Evolutionary conservation across 2,888 invertebrate species (phyloP).

Genomic region (Hydraecia micacea): DNA sequence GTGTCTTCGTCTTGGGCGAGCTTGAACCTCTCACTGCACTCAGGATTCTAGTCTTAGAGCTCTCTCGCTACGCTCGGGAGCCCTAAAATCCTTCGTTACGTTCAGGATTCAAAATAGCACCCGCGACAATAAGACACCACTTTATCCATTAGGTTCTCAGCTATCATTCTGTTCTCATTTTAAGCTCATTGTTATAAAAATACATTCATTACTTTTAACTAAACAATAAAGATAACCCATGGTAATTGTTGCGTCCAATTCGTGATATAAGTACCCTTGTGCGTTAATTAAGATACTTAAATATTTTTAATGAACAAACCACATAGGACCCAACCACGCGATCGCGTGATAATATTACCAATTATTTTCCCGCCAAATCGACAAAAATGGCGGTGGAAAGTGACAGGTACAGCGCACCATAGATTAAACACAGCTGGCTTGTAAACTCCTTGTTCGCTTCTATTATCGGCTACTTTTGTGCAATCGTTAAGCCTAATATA

Average conservation of each 20-base stretch:
- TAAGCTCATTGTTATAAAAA: slow-evolving; percentile 10
- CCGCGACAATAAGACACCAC: no score
- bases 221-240: slow-evolving; percentile 42
- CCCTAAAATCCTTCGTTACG: no score
- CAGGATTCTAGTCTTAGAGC: no score
- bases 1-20: no score
- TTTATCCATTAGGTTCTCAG: slow-evolving; percentile 8
- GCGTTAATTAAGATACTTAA: slow-evolving; percentile 51
- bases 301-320: slow-evolving; percentile 54
- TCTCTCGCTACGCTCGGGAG: no score
- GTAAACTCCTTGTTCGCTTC: slow-evolving; percentile 72
- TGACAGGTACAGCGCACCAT: slow-evolving; percentile 68
- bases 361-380: slow-evolving; percentile 80
- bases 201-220: slow-evolving; percentile 13
- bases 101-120: no score
- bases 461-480: slow-evolving; percentile 77
- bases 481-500: slow-evolving; percentile 78
- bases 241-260: slow-evolving; percentile 32
- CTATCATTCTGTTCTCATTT: slow-evolving; percentile 39
- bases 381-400: slow-evolving; percentile 85
- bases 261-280: slow-evolving; percentile 41
- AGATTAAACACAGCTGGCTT: slow-evolving; percentile 77
- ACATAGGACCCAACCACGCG: slow-evolving; percentile 70
- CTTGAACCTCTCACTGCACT: no score
- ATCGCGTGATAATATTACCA: slow-evolving; percentile 77